phyloP scores from a whole-genome alignment of 2,113 vertebrate species.

The Colossoma macropomum region DNA sequence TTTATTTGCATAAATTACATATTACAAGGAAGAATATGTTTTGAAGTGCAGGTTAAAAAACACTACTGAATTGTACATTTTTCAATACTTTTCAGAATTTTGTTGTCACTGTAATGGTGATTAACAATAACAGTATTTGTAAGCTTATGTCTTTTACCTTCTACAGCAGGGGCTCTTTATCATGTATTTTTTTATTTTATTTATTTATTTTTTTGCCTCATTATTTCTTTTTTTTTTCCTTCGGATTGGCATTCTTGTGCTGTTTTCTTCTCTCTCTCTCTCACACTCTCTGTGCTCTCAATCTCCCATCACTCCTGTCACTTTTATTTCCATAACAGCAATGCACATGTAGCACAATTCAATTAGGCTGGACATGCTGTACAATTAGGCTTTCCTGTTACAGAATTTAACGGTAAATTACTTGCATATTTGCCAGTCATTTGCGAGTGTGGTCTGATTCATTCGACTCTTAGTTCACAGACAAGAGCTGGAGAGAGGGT shows the following conservation, averaged over 20 bases:
- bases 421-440: constrained; percentile 60
- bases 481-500: not conserved
- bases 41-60: constrained; percentile 10
- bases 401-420: constrained; percentile 66
- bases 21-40: not conserved
- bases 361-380: constrained; percentile 69
- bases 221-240: not conserved
- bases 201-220: not conserved
- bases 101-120: not conserved
- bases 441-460: constrained; percentile 50
- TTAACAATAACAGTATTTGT: not conserved
- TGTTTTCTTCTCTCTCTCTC: not conserved
- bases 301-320: constrained; percentile 50
- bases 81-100: not conserved
- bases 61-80: not conserved
- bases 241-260: not conserved
- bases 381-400: constrained; percentile 67
- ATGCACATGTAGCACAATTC: constrained; percentile 67
- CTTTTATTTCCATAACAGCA: constrained; percentile 61
- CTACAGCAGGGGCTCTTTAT: not conserved
- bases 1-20: constrained; percentile 55
- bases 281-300: constrained; percentile 11
- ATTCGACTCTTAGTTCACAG: constrained; percentile 41
- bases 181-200: not conserved
- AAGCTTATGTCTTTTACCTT: not conserved